phyloP scores from a whole-genome alignment of 2,888 invertebrate genomes.

The Tenthredo mesomela region DNA sequence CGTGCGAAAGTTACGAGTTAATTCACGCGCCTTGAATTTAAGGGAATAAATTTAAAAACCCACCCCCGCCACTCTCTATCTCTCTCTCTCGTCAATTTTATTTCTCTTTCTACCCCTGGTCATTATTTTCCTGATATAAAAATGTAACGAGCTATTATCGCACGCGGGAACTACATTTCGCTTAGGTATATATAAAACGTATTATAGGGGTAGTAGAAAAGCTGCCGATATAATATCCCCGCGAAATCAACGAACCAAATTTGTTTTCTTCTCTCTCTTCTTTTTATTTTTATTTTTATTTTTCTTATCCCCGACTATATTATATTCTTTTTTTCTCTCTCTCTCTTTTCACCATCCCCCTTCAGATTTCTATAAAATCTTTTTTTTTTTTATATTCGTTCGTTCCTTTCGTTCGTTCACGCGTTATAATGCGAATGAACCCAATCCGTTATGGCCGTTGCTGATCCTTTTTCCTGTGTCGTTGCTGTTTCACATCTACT shows the following conservation, averaged over 20 bases:
- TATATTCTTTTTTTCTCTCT: no score
- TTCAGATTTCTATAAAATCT: not conserved
- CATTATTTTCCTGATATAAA: constrained; percentile 45
- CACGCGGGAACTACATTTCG: not conserved
- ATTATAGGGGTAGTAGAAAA: not conserved
- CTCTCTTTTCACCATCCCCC: no score
- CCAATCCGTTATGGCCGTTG: not conserved
- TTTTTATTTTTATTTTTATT: no score
- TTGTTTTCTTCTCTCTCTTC: not conserved
- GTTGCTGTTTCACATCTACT: no score
- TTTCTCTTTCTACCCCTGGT: not conserved
- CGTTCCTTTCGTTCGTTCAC: not conserved
- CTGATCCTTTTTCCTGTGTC: not conserved
- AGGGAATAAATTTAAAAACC: constrained; percentile 46
- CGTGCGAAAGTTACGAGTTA: constrained; percentile 45
- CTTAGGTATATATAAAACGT: not conserved
- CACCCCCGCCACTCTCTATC: not conserved
- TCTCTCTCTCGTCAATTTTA: no score
- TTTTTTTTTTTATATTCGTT: not conserved
- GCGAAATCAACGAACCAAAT: constrained; percentile 10
- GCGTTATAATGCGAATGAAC: constrained; percentile 22
- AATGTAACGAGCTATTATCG: constrained; percentile 51
- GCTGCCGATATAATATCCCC: not conserved
- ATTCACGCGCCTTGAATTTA: constrained; percentile 38
- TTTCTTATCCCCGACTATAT: no score